A percentile compares a stretch with the other conserved stretches of the same genome.
phyloP scores from a whole-genome alignment of 2,113 vertebrate species.

The Smithornis capensis region DNA sequence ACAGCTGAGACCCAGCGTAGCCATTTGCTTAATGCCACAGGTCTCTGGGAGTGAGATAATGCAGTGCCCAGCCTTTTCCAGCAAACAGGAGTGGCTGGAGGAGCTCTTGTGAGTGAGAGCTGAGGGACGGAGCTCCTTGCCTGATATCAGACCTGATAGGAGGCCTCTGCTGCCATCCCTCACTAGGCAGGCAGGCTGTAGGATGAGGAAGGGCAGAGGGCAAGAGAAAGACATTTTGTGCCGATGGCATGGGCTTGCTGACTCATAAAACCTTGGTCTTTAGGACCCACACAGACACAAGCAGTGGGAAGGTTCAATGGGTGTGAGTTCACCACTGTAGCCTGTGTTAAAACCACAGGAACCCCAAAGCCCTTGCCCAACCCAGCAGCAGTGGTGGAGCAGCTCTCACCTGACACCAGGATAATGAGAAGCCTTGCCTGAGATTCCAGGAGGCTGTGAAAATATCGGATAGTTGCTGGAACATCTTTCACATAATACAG shows the following conservation, averaged over 20 bases:
- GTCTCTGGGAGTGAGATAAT: neutral
- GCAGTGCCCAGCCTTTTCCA: neutral
- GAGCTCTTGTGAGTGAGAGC: neutral
- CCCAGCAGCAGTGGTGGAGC: neutral
- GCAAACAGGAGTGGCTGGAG: neutral
- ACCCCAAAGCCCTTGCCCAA: neutral
- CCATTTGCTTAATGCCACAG: neutral
- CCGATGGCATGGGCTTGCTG: fast-evolving
- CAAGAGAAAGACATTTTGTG: neutral
- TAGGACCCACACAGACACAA: fast-evolving
- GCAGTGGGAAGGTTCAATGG: neutral
- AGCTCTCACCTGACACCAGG: constrained; percentile 85
- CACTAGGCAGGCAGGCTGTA: neutral
- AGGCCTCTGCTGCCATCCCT: neutral
- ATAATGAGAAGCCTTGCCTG: constrained; percentile 87
- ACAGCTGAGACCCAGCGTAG: neutral
- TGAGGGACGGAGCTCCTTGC: fast-evolving
- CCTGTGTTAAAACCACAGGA: neutral
- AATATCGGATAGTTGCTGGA: constrained; percentile 81
- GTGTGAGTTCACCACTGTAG: neutral
- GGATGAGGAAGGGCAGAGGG: neutral
- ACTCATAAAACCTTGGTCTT: neutral
- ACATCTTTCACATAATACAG: constrained; percentile 90
- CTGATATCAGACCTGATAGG: neutral
- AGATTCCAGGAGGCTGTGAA: constrained; percentile 79